Base-by-base conservation (phyloP, 2,797 vertebrate genomes). In the Gymnothorax reevesii region DNA sequence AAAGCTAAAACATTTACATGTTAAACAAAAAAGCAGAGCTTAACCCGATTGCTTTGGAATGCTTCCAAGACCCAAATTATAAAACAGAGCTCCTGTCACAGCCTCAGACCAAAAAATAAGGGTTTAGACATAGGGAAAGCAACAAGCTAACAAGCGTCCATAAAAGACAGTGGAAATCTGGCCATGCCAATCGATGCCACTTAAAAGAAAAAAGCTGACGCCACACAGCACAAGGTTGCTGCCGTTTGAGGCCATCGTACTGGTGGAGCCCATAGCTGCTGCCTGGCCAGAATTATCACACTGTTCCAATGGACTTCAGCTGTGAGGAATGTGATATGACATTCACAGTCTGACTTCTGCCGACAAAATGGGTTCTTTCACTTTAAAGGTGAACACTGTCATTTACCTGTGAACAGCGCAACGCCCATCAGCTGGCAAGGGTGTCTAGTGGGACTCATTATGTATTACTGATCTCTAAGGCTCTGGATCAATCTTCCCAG, bases 191-290 rank as follows among this genome's bases (percentile, higher is more conserved):
- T 80, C 59, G 49, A 86, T 82, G 85, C 27, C 75, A 77, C 55
- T 27, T 27, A 80, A 64, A 77, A n/a, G 59, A 22, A 49, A 79
- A 59, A n/a, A 82, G 75, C 55, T 52, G 60, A 83, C 60, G 82
- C 27, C 49, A 60, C 86, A 22, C 27, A 75, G 69, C 15, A 71
- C 66, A 59, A 27, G 80, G 84, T 84, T 22, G 82, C 86, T 89
- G 71, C 79, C 80, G 6, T 17, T 20, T 25, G 27, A 52, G 25
- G 59, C 77, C 33, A 20, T 86, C 25, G 80, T 73, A 85, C 83
- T 73, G 69, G 13, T 27, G 66, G 69, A 10, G 77, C 86, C 79
- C 71, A 86, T 83, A 88, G 79, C 83, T 87, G 83, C 86, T 73
- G 85, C 84, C 62, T 64, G 27, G 84, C 75, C 82, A 82, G 75